Base-by-base conservation (phyloP, 2,888 invertebrate species). In the Morpho deidamia region DNA sequence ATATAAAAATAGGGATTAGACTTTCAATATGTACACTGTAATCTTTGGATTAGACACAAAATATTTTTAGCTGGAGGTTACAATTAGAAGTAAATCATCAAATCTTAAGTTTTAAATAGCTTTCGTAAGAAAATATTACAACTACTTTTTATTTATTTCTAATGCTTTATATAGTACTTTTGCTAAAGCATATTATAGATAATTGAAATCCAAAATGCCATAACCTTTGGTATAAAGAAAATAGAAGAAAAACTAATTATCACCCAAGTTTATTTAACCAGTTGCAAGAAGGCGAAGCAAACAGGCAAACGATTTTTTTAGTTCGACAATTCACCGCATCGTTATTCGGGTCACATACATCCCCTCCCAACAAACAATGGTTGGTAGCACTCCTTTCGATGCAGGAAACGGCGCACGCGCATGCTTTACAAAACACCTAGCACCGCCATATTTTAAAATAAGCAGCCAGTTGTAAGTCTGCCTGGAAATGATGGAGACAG, bases 331-430 rank as follows among this genome's bases (percentile, higher is more conserved):
- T 67, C 68, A 62, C 59, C 58, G 54, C 53, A 74, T 83, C 70
- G 60, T 69, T 79, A 88, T 87, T 77, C 87, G 55, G 57, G 60
- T 71, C 88, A 83, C 86, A 81, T 59, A 65, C 79, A 82, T 83
- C 84, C 85, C 86, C 81, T 80, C 83, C 74, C 66, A 72, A 71
- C 67, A 70, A 80, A 88, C 87, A 88, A 88, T 88, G 87, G 75
- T 73, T 74, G 83, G 81, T 81, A 82, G 82, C 81, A 76, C 82
- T 80, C 78, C 85, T 87, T 88, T 84, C 72, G 83, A 70, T 77
- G 82, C 87, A 86, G 87, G 87, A 87, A 87, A 78, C 83, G 74
- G 60, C 74, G 85, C 67, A 88, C 88, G 88, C 87, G 86, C 72
- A 65, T 63, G 63, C 60, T 66, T 67, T 88, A 85, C 83, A 78